These are phyloP conservation scores for Parazoanthus darwini DNA, from an alignment of 92 coral and sea anemone species.

Conservation along the genomic window DNA sequence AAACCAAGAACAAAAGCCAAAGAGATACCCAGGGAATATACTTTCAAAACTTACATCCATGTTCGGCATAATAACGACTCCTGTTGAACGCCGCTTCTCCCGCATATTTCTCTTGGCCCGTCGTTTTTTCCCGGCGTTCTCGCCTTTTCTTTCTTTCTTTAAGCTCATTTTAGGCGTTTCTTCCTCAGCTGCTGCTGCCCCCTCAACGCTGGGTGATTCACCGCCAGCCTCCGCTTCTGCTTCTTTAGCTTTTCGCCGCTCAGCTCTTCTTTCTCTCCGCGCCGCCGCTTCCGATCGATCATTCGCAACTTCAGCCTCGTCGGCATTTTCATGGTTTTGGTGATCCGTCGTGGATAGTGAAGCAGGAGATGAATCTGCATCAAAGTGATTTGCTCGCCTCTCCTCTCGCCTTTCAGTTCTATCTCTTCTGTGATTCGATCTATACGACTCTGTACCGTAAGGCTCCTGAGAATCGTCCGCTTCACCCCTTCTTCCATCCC, in stretches of 20 bases:
- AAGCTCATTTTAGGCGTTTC: slow-evolving; percentile 80
- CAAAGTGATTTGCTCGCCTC: slow-evolving; percentile 59
- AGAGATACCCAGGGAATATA: slow-evolving; percentile 18
- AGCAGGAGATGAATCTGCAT: slow-evolving; percentile 62
- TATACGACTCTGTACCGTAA: slow-evolving; percentile 49
- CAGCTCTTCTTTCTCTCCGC: slow-evolving; percentile 68
- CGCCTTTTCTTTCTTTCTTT: slow-evolving; percentile 91
- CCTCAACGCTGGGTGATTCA: slow-evolving; percentile 73
- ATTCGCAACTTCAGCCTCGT: slow-evolving; percentile 67
- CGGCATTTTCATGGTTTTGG: slow-evolving; percentile 58
- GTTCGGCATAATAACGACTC: slow-evolving; percentile 98
- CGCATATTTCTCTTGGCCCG: slow-evolving; percentile 89
- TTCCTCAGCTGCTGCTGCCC: slow-evolving; percentile 73
- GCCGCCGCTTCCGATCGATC: slow-evolving; percentile 65
- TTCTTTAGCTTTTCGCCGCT: slow-evolving; percentile 77
- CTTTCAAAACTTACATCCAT: slow-evolving; percentile 66
- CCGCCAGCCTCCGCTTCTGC: slow-evolving; percentile 72
- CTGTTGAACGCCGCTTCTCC: slow-evolving; percentile 99
- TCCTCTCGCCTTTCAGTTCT: slow-evolving; percentile 74
- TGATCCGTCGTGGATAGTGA: slow-evolving; percentile 59
- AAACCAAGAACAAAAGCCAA: background rate
- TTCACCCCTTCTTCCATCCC: slow-evolving; percentile 18
- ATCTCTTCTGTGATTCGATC: slow-evolving; percentile 70
- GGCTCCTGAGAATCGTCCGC: slow-evolving; percentile 71
- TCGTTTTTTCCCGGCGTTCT: slow-evolving; percentile 81